A percentile compares a stretch with the other conserved stretches of the same genome.
Evolutionary conservation across 2,888 invertebrate genomes (phyloP).

Genomic region (Hanleya hanleyi): DNA sequence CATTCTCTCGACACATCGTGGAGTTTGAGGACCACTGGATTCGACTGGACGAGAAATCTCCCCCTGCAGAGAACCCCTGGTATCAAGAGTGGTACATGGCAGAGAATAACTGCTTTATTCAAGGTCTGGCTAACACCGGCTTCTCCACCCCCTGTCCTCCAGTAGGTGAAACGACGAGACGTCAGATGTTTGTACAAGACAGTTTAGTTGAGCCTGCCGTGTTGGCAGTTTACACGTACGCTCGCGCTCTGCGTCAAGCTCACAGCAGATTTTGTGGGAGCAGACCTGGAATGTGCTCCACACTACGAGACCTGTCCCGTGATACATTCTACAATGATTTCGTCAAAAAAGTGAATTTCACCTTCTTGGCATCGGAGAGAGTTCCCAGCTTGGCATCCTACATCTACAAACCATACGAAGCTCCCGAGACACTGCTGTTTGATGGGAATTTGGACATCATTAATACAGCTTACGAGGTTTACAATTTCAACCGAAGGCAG

Average conservation of each 20-base stretch:
- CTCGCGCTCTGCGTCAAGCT: slow-evolving; percentile 60
- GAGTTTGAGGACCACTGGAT: slow-evolving; percentile 71
- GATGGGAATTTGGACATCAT: slow-evolving; percentile 56
- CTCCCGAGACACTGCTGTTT: slow-evolving; percentile 54
- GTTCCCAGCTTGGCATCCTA: slow-evolving; percentile 63
- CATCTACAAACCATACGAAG: slow-evolving; percentile 57
- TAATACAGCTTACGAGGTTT: slow-evolving; percentile 59
- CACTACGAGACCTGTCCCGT: slow-evolving; percentile 43
- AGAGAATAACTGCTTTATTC: slow-evolving; percentile 48
- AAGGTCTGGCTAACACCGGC: slow-evolving; percentile 36
- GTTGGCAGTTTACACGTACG: slow-evolving; percentile 63
- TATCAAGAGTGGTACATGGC: slow-evolving; percentile 64
- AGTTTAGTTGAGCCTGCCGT: slow-evolving; percentile 67
- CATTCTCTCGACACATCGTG: slow-evolving; percentile 56
- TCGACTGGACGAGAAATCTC: slow-evolving; percentile 50
- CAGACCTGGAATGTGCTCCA: slow-evolving; percentile 49
- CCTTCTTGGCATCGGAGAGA: slow-evolving; percentile 57
- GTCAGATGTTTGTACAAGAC: slow-evolving; percentile 56
- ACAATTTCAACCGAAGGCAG: slow-evolving; percentile 61
- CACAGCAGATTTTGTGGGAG: slow-evolving; percentile 52
- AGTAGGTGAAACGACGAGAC: slow-evolving; percentile 36
- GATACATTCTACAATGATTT: slow-evolving; percentile 57
- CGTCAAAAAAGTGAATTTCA: slow-evolving; percentile 59
- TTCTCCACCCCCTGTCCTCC: slow-evolving; percentile 11
- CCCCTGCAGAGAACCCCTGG: slow-evolving; percentile 62